Evolutionary conservation across 1,140 invertebrate species (phyloP).

Genomic region (Heliconius himera): DNA sequence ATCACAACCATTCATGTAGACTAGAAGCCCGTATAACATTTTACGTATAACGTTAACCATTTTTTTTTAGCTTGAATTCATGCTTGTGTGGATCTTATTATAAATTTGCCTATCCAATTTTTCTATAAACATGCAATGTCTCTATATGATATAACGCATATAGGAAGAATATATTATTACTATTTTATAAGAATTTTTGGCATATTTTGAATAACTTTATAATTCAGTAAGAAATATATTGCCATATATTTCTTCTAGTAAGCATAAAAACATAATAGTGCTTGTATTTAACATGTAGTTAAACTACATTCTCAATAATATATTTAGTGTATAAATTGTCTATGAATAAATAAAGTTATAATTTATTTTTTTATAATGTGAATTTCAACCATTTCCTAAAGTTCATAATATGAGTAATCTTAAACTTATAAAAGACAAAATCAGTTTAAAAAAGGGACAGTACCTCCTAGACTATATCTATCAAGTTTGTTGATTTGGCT

Average conservation of each 20-base stretch:
- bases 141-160: no score
- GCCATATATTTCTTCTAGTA: background rate
- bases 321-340: no score
- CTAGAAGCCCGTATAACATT: conserved; percentile 28
- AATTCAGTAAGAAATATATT: background rate
- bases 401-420: background rate
- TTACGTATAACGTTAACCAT: no score
- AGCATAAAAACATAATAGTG: background rate
- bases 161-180: no score
- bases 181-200: background rate
- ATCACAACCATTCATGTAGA: conserved; percentile 52
- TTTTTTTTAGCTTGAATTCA: no score
- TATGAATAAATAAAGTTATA: background rate
- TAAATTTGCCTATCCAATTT: no score
- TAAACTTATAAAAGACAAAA: background rate
- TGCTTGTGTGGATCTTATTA: no score
- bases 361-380: background rate
- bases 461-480: conserved; percentile 46
- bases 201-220: background rate
- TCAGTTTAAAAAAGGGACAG: background rate
- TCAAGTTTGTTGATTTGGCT: conserved; percentile 41
- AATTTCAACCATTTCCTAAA: background rate
- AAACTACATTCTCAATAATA: no score
- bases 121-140: no score
- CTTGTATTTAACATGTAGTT: background rate